These are phyloP conservation scores for Ciconia maguari DNA, from an alignment of 2,113 vertebrate species.

Conservation along the genomic window DNA sequence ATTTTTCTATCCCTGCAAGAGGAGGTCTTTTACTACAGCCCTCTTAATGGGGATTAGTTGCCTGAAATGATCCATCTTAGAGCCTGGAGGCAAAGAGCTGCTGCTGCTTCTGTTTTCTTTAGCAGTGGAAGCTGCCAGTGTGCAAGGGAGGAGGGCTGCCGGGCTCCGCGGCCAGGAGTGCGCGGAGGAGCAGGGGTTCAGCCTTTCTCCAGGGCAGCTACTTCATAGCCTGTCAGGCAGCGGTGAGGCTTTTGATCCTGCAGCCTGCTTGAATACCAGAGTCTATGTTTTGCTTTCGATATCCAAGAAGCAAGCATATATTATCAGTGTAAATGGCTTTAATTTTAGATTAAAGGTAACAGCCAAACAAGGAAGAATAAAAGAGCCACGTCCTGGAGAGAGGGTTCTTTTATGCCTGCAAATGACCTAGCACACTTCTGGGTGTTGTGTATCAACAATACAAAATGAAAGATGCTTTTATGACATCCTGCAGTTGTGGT, in stretches of 20 bases:
- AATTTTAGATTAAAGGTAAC: constrained; percentile 37
- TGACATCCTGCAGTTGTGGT: not conserved
- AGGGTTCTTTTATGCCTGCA: not conserved
- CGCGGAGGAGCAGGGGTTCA: constrained; percentile 23
- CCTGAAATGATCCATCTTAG: not conserved
- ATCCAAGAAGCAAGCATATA: not conserved
- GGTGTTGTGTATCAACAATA: not conserved
- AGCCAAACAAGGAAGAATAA: not conserved
- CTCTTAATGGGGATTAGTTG: not conserved
- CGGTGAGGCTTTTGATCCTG: constrained; percentile 24
- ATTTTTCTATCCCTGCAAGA: not conserved
- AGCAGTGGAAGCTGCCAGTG: not conserved
- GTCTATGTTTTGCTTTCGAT: not conserved
- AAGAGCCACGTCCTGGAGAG: not conserved
- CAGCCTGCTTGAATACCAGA: not conserved
- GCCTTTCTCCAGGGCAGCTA: not conserved
- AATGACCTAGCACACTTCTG: not conserved
- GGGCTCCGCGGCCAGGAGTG: not conserved
- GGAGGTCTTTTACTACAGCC: not conserved
- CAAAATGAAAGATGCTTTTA: not conserved
- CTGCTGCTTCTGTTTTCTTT: constrained; percentile 23
- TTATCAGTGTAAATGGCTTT: not conserved
- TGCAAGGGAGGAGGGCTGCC: not conserved
- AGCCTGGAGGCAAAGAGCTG: constrained; percentile 19
- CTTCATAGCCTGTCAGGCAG: not conserved